Evolutionary conservation across 2,888 invertebrate genomes (phyloP), one percentile per base, ranked within the genome.

Genomic region (Lymantria monacha): DNA sequence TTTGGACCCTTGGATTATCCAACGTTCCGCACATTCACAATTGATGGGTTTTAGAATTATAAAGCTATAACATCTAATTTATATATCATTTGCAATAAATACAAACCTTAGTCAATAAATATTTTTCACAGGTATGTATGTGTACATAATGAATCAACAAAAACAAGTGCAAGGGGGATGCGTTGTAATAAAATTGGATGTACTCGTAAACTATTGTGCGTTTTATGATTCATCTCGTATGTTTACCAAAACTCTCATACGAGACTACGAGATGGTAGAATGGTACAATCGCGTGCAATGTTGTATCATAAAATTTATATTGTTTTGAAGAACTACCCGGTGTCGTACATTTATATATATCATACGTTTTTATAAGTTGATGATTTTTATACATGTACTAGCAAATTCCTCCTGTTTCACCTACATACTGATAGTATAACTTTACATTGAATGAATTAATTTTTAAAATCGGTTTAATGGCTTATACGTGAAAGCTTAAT

Each of bases 221-320:
- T 81, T 85, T 90, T 90, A 90, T 90, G 89, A 89, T 86, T 88
- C 89, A 89, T 88, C 82, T 84, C 68, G 69, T 67, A 68, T 84
- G 85, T 87, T 85, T 84, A 79, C 74, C 59, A 71, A 76, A 74
- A 70, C 79, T 81, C 85, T 85, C 72, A 60, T 52, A 53, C 58
- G 53, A 51, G 54, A 56, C 41, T 13, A 41, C 53, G 46, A 63
- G 52, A 51, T 51, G 55, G 81, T 82, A 30, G 12, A 37, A 85
- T 52, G 55, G 81, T 83, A 87, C 76, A 70, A 69, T 79, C 68
- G 69, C 57, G 68, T 58, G 61, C 69, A 73, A 61, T 61, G 47
- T 42, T 59, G 48, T 61, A 41, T 62, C 66, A 56, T 64, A 69
- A 72, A 74, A 53, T 46, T 50, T 59, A 52, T 65, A 63, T 63